Evolutionary conservation across 2,113 vertebrate genomes (phyloP).

Genomic region (Myanophis thanlyinensis): DNA sequence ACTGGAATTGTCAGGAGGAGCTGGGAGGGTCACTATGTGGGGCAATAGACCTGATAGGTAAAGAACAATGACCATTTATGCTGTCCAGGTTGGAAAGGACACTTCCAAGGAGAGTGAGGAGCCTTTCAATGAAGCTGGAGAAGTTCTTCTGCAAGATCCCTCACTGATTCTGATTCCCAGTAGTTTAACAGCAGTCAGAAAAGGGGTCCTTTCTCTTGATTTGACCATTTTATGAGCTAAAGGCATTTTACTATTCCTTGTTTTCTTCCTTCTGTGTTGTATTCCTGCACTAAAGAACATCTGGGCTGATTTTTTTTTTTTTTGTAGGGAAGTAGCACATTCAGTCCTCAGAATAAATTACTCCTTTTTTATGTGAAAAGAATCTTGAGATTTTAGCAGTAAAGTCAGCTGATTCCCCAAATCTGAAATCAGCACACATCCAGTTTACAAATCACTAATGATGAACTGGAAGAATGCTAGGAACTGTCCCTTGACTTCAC

Average conservation of each 20-base stretch:
- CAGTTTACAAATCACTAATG: not conserved
- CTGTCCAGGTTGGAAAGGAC: not conserved
- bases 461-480: not conserved
- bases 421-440: not conserved
- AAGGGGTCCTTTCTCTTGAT: not conserved
- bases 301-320: not conserved
- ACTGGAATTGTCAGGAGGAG: not conserved
- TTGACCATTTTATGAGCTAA: not conserved
- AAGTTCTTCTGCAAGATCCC: not conserved
- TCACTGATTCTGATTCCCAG: not conserved
- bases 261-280: not conserved
- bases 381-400: not conserved
- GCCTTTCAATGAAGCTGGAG: not conserved
- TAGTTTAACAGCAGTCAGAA: not conserved
- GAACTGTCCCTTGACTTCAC: not conserved
- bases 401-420: not conserved
- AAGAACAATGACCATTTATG: not conserved
- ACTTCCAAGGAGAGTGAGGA: not conserved
- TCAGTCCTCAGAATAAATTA: not conserved
- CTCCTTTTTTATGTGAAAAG: not conserved
- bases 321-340: not conserved
- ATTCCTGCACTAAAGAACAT: not conserved
- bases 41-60: not conserved
- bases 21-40: not conserved
- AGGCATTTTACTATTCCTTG: not conserved